Percentiles rank a stretch among this genome's conserved stretches.
Conservation (phyloP, 2,113 vertebrate genomes). For the Ia io region DNA sequence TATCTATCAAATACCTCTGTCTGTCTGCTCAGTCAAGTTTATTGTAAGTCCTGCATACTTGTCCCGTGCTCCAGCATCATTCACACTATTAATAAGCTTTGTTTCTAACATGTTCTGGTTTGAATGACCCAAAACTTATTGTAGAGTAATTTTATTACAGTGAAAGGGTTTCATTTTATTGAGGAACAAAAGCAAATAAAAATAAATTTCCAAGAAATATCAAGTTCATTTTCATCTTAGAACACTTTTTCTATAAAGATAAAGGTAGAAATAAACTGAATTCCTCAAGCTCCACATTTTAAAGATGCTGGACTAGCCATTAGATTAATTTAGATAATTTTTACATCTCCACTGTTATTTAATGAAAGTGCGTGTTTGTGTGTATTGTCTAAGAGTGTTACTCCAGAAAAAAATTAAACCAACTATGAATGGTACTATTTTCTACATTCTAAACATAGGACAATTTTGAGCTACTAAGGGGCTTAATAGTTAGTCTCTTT, state of each 20-base stretch:
- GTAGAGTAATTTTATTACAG: background rate
- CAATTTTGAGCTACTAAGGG: background rate
- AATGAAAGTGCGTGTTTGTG: background rate
- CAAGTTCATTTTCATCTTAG: constrained; percentile 26
- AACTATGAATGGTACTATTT: background rate
- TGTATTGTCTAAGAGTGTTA: background rate
- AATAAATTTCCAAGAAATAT: constrained; percentile 16
- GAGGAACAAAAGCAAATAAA: background rate
- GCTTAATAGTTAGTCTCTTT: background rate
- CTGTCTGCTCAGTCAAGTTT: background rate
- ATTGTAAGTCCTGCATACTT: background rate
- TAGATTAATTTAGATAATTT: background rate
- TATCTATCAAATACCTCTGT: background rate
- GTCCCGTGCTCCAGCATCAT: background rate
- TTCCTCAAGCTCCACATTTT: background rate
- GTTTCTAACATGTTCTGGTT: background rate
- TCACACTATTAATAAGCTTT: background rate
- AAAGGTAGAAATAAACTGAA: background rate
- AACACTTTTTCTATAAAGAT: background rate
- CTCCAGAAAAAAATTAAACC: background rate
- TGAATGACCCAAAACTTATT: background rate
- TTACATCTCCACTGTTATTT: background rate
- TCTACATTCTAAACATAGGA: background rate
- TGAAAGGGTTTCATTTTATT: background rate
- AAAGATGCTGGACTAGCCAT: background rate